Evolutionary conservation across 2,888 invertebrate species (phyloP).

Genomic region (Monopis laevigella): DNA sequence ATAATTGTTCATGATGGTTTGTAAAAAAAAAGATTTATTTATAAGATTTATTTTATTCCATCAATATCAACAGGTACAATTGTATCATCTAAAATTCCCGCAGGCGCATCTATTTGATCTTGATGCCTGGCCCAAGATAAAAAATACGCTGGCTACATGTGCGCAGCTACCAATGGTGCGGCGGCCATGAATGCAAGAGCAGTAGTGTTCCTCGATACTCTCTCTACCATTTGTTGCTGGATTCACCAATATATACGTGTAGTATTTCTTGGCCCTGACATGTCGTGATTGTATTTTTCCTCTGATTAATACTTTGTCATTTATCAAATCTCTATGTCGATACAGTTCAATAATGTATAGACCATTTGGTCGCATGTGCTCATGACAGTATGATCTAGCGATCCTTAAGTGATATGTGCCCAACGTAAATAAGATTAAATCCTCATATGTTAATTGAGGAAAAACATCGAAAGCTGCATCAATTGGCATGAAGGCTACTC

Average conservation of each 20-base stretch:
- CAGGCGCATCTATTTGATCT: too few relatives aligned
- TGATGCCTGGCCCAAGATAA: too few relatives aligned
- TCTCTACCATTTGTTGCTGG: too few relatives aligned
- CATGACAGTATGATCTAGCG: slow-evolving; percentile 18
- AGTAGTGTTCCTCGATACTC: too few relatives aligned
- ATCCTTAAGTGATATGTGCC: slow-evolving; percentile 18
- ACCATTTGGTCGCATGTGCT: slow-evolving; percentile 15
- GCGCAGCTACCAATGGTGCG: background rate
- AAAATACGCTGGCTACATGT: background rate
- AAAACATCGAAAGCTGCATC: slow-evolving; percentile 10
- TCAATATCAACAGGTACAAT: too few relatives aligned
- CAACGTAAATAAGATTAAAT: slow-evolving; percentile 15
- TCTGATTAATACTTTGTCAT: slow-evolving; percentile 4
- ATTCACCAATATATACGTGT: too few relatives aligned
- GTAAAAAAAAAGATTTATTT: too few relatives aligned
- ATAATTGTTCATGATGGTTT: too few relatives aligned
- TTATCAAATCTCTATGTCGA: background rate
- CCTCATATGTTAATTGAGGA: slow-evolving; percentile 11
- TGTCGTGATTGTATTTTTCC: slow-evolving; percentile 5
- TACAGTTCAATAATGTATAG: background rate
- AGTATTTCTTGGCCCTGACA: too few relatives aligned
- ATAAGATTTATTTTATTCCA: too few relatives aligned
- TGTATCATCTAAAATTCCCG: too few relatives aligned
- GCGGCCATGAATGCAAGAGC: too few relatives aligned
- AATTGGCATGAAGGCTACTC: slow-evolving; percentile 16